Conservation (phyloP, 2,888 invertebrate species). For the Glyphotaelius pellucidus region DNA sequence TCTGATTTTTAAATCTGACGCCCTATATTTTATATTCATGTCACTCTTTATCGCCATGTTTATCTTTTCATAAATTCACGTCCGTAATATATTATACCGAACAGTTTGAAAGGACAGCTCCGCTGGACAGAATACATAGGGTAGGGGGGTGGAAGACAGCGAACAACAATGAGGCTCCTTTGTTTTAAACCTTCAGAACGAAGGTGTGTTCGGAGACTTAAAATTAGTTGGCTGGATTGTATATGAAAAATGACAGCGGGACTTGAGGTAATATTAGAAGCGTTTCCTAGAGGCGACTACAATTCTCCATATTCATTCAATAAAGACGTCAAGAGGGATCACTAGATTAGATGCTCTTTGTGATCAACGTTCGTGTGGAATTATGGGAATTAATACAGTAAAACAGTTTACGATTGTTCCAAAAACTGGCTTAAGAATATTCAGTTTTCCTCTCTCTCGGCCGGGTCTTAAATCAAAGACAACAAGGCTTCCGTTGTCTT, state of each 20-base stretch:
- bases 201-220: background rate
- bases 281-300: too few relatives aligned
- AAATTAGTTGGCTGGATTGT: background rate
- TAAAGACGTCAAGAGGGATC: too few relatives aligned
- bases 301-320: too few relatives aligned
- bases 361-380: background rate
- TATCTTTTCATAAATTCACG: background rate
- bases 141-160: background rate
- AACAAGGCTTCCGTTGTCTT: conserved; percentile 2
- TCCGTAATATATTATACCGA: background rate
- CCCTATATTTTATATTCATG: background rate
- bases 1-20: background rate
- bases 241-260: background rate
- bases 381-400: background rate
- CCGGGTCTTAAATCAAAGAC: conserved; percentile 27
- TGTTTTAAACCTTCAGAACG: background rate
- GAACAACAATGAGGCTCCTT: background rate
- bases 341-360: background rate
- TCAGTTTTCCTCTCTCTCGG: background rate
- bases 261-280: background rate
- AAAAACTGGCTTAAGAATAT: background rate
- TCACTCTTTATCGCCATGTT: background rate
- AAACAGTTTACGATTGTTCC: background rate
- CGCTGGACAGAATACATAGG: background rate
- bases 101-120: background rate